Evolutionary conservation across 2,888 invertebrate species (phyloP), one percentile per base, ranked within the genome.

Genomic region (Macrophya annulata): DNA sequence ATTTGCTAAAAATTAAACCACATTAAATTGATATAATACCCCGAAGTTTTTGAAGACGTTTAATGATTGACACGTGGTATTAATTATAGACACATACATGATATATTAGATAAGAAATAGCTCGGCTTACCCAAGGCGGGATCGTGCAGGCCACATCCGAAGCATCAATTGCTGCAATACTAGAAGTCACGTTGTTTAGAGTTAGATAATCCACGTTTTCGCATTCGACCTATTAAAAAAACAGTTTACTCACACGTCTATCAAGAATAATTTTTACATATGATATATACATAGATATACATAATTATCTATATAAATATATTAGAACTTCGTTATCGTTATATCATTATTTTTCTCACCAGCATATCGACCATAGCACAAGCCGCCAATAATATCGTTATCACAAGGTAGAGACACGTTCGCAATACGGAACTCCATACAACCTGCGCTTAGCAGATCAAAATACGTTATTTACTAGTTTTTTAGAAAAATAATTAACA

Each of bases 281-380:
- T 1, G n/a, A 17, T 55, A 5, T 10, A 55, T 55, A 55, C 10
- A 17, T 10, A 10, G 10, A 10, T 17, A 5, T 15, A n/a, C 1
- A n/a, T 55, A 55, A n/a, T n/a, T 55, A 55, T 55, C 1, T 5
- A 31, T 31, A 31, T 31, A 31, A 31, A 31, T 31, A 31, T 31
- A 2, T 25, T n/a, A 31, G 0, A 62, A 2, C 25, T 4, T 10
- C 21, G 21, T 25, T 62, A 62, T 62, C 62, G 21, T 21, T 62
- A 1, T 12, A 37, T 37, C n/a, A 55, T 31, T 31, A 77, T 51
- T 51, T 45, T 17, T 86, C 89, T 91, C 89, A 92, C 93, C 88
- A 92, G 86, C 90, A 97, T 94, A 92, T 96, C 96, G 25, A 96
- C 94, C 88, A 97, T 94, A 1, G 97, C 96, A 77, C 96, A 96